Evolutionary conservation across 2,888 invertebrate species (phyloP), one percentile per base, ranked within the genome.

Genomic region (Lampropteryx suffumata): DNA sequence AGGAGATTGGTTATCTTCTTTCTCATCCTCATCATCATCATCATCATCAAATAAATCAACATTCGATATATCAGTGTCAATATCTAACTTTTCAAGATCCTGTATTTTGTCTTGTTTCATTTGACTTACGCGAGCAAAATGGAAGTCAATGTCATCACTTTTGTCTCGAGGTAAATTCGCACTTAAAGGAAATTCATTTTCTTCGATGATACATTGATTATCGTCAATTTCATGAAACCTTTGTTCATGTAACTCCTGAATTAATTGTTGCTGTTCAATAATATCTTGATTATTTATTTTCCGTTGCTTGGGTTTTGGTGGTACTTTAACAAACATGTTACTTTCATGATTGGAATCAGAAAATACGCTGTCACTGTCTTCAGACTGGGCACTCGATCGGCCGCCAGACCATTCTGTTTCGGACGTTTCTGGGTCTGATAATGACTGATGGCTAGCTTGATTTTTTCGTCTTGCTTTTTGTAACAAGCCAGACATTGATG

Each of bases 401-500:
- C 91, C 91, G 32, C 92, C 92, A 47, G 92, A 90, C 91, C 91
- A 94, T 71, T 95, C 95, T 3, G 92, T 93, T 78, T 95, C 95
- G 0, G 94, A 94, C 36, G 94, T 94, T 79, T 95, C 95, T 2
- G 95, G 94, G 71, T 95, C 95, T 8, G 95, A 95, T 41, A 95
- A 71, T 0, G 95, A 95, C 65, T 94, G 93, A 59, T 92, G 89
- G 61, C 91, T 89, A 24, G 90, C 83, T 69, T 90, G 90, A 24
- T 92, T 92, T 79, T 93, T 93, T 65, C 94, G 82, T 74, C 96
- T 95, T 0, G 96, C 96, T 85, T 96, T 97, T 77, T 96, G 96
- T 63, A 97, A 85, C 55, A 97, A 93, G 13, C 95, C 96, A 0
- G 96, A 96, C 83, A 97, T 94, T 0, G 96, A 96, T 0, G 96